Evolutionary conservation across 2,113 vertebrate species (phyloP).

Genomic region (Xiphophorus maculatus): DNA sequence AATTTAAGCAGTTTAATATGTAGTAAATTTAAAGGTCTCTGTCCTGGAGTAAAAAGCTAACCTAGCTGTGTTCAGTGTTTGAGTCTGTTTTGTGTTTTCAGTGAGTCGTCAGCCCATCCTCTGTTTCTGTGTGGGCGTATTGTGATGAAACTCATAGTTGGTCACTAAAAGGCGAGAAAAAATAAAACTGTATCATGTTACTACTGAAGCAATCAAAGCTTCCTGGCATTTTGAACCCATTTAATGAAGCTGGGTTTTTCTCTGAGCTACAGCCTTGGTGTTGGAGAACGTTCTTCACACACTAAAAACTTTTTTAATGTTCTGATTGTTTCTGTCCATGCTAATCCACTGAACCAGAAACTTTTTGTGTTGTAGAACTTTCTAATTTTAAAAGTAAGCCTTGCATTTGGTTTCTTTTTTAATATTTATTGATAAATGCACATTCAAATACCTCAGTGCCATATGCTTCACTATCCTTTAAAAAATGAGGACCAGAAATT

Average conservation of each 20-base stretch:
- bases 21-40: neutral
- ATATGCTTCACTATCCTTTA: neutral
- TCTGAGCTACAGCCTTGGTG: neutral
- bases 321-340: neutral
- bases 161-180: neutral
- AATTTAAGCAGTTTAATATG: neutral
- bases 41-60: neutral
- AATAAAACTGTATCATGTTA: neutral
- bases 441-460: neutral
- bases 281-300: neutral
- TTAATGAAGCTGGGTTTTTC: neutral
- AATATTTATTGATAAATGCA: neutral
- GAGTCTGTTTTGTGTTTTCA: neutral
- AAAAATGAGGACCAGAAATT: neutral
- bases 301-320: neutral
- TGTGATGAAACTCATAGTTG: neutral
- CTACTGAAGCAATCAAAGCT: neutral
- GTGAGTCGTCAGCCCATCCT: neutral
- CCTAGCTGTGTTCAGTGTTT: neutral
- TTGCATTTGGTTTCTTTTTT: neutral
- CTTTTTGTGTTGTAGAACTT: neutral
- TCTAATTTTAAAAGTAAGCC: neutral
- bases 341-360: neutral
- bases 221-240: neutral
- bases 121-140: neutral